Evolutionary conservation across 2,797 vertebrate species (phyloP), one percentile per base, ranked within the genome.

Genomic region (Sphaeramia orbicularis): DNA sequence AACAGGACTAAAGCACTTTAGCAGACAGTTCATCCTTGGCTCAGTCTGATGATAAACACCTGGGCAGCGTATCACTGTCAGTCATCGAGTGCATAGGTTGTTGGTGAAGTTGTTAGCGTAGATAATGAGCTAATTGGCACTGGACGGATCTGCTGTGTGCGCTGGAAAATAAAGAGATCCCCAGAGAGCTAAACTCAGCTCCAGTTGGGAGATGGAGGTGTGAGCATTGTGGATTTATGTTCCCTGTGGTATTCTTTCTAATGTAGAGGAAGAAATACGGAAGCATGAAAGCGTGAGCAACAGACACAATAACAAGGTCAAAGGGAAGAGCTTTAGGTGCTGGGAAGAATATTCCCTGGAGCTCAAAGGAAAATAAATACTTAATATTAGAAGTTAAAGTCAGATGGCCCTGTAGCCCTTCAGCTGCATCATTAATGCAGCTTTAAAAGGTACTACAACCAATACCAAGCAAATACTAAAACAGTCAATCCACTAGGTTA

Each of bases 151-250:
- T 91, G 90, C 88, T 86, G 91, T 38, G 84, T 85, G 76, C 42
- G 87, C 87, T 77, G 87, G 84, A 92, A 88, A 86, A 91, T 91
- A 90, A 91, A 85, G 90, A 93, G 83, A 75, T 89, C 95, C 86
- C 80, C 69, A 65, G 87, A 84, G 87, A 89, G 66, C 81, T 74
- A 52, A 87, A 64, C 86, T 74, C 71, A 65, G 67, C 74, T 79
- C 72, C 78, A 61, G 76, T 47, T 88, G 89, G 91, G 79, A 70
- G 61, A 58, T 62, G 80, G 76, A 18, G 51, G 80, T 9, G 42
- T 18, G 24, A 36, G 42, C 27, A 30, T 30, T 44, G 47, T 47
- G 53, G 64, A 38, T 7, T 49, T 13, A 32, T 40, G 42, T 40
- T 77, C 81, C 86, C 86, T 81, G 40, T 85, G 90, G 91, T 87